These are phyloP conservation scores for Delia radicum DNA, from an alignment of 1,140 invertebrate species.

Conservation along the genomic window DNA sequence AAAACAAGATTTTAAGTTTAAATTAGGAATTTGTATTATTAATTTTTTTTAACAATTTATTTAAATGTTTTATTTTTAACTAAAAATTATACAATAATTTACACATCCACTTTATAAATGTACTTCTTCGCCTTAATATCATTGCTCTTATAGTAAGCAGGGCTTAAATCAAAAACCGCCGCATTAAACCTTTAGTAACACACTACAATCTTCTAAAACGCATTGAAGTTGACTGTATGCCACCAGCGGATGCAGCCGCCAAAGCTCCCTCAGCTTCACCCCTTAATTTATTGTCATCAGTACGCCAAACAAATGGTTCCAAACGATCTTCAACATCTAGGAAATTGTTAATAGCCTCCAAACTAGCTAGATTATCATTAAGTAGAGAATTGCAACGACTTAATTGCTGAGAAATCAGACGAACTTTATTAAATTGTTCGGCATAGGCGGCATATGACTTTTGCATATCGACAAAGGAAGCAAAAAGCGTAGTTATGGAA, in stretches of 20 bases:
- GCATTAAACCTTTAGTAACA: not conserved
- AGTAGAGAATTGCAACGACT: conserved; percentile 79
- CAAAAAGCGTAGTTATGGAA: conserved; percentile 71
- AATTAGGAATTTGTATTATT: not conserved
- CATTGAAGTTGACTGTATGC: conserved; percentile 45
- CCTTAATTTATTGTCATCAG: conserved; percentile 55
- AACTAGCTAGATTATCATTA: conserved; percentile 80
- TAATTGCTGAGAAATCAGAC: conserved; percentile 74
- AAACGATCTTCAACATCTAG: conserved; percentile 81
- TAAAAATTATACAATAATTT: conserved; percentile 8
- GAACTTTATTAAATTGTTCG: conserved; percentile 79
- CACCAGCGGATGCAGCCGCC: conserved; percentile 15
- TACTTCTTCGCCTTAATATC: no score
- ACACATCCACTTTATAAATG: not conserved
- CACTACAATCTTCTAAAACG: conserved; percentile 41
- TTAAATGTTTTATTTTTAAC: not conserved
- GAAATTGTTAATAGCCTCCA: conserved; percentile 82
- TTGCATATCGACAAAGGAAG: conserved; percentile 74
- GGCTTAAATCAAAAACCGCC: not conserved
- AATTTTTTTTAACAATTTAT: not conserved
- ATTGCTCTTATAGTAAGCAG: no score
- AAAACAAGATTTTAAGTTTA: no score
- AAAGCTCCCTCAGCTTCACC: conserved; percentile 48
- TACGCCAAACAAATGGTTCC: conserved; percentile 89
- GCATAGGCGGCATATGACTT: conserved; percentile 80